Evolutionary conservation across 2,797 vertebrate species (phyloP).

Genomic region (Sebastes itinus): DNA sequence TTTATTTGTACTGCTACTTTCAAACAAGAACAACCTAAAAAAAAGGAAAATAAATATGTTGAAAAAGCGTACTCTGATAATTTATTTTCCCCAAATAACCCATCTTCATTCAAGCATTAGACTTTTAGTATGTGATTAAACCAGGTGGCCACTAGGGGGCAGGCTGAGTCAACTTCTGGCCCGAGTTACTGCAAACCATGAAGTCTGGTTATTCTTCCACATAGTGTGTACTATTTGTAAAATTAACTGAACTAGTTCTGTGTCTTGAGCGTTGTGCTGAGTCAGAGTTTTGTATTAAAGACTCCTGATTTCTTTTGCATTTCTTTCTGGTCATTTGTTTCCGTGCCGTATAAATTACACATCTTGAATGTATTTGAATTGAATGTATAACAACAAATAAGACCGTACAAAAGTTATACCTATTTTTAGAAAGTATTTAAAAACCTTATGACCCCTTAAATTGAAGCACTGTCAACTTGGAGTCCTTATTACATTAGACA

Average conservation of each 20-base stretch:
- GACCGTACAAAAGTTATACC: background rate
- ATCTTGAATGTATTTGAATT: background rate
- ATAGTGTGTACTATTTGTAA: background rate
- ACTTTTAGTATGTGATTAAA: conserved; percentile 18
- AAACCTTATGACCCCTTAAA: background rate
- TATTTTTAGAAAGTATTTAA: background rate
- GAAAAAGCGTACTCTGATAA: background rate
- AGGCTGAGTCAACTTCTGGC: conserved; percentile 35
- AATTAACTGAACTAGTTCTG: background rate
- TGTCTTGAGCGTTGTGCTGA: background rate
- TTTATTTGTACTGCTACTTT: background rate
- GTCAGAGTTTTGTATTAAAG: background rate
- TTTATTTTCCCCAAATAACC: background rate
- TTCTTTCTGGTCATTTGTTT: background rate
- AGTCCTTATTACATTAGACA: background rate
- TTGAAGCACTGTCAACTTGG: background rate
- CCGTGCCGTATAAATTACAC: background rate
- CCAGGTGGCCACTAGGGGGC: conserved; percentile 44
- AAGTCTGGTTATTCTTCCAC: background rate
- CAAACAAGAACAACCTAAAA: background rate
- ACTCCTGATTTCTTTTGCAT: background rate
- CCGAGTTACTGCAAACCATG: background rate
- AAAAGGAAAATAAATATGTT: background rate
- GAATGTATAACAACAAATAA: background rate
- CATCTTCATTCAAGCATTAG: too few species aligned